A percentile compares a stretch with the other conserved stretches of the same genome.
phyloP scores from a whole-genome alignment of 2,888 invertebrate species.

The Molanna angustata region DNA sequence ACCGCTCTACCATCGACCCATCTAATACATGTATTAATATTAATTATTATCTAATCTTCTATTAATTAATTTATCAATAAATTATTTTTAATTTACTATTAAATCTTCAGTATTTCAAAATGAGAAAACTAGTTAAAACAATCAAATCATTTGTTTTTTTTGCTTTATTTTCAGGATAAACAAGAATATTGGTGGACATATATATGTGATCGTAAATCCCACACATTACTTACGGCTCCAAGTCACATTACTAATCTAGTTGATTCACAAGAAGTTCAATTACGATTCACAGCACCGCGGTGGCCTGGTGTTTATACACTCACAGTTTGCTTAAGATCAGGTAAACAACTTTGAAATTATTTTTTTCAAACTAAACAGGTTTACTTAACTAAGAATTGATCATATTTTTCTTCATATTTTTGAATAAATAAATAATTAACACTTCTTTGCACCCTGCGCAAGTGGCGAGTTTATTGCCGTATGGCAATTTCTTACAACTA shows the following conservation, averaged over 20 bases:
- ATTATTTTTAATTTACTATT: too few relatives aligned
- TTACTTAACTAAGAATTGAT: neutral
- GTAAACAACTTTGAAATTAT: slow-evolving; percentile 38
- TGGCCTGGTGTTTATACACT: slow-evolving; percentile 92
- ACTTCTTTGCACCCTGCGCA: too few relatives aligned
- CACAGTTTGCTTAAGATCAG: slow-evolving; percentile 86
- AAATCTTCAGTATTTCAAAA: too few relatives aligned
- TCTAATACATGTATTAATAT: too few relatives aligned
- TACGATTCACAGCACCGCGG: slow-evolving; percentile 94
- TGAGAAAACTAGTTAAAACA: too few relatives aligned
- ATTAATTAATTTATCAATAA: neutral
- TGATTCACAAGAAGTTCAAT: slow-evolving; percentile 84
- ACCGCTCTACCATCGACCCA: too few relatives aligned
- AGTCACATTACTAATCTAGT: slow-evolving; percentile 92
- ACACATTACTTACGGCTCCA: slow-evolving; percentile 87
- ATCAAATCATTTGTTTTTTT: too few relatives aligned
- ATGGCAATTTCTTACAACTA: too few relatives aligned
- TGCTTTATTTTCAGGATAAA: too few relatives aligned
- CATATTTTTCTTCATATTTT: neutral
- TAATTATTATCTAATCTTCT: neutral
- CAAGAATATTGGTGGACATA: slow-evolving; percentile 99
- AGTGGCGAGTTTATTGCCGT: too few relatives aligned
- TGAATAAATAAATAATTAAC: too few relatives aligned
- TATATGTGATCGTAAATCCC: slow-evolving; percentile 92
- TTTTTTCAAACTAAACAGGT: neutral